Percentiles rank a stretch among this genome's conserved stretches.
Evolutionary conservation across 2,888 invertebrate genomes (phyloP).

Genomic region (Lamproptera curius): DNA sequence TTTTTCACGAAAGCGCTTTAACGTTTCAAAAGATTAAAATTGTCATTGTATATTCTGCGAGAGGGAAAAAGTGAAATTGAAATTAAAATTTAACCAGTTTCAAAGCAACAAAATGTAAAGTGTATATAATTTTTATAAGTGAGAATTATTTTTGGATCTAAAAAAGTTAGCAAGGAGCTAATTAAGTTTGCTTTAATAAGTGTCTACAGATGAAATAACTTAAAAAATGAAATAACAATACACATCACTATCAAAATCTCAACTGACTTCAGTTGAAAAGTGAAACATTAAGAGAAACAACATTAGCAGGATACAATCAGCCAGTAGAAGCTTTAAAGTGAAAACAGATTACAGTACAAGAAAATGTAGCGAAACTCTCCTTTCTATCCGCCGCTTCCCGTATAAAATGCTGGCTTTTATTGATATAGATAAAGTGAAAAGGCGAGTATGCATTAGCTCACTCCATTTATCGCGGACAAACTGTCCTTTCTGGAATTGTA

Average conservation of each 20-base stretch:
- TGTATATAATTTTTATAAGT: too few species aligned
- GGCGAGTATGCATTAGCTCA: neutral
- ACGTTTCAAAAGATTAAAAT: neutral
- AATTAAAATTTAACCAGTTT: too few species aligned
- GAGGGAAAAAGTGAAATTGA: too few species aligned
- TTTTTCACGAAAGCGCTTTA: slow-evolving; percentile 1
- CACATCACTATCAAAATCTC: too few species aligned
- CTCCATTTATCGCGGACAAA: neutral
- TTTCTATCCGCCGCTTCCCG: neutral
- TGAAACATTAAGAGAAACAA: neutral
- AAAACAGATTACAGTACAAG: neutral
- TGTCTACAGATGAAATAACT: too few species aligned
- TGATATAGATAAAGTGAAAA: neutral
- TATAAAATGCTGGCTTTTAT: neutral
- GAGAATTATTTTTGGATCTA: too few species aligned
- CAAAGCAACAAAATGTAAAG: too few species aligned
- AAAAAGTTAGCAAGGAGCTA: too few species aligned
- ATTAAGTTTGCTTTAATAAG: too few species aligned
- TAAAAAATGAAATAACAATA: too few species aligned
- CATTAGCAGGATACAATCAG: neutral
- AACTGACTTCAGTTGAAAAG: too few species aligned
- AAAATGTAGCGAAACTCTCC: neutral
- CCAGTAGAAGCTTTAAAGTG: neutral
- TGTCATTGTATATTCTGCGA: neutral
- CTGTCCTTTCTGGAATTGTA: too few species aligned